Evolutionary conservation across 2,888 invertebrate genomes (phyloP).

Genomic region (Pycnomerus fuliginosus): DNA sequence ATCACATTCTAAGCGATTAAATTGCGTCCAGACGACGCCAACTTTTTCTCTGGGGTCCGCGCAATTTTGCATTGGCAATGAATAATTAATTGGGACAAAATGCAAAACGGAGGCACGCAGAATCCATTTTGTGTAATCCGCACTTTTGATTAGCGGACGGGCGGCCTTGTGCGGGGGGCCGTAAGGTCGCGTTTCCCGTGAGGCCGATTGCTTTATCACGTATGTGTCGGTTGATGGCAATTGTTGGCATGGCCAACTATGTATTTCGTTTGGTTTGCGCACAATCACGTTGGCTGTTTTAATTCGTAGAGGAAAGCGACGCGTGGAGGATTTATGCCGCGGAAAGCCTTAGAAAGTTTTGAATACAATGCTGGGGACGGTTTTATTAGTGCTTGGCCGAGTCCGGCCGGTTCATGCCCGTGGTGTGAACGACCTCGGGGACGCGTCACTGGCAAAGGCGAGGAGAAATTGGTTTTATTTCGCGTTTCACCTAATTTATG

Average conservation of each 20-base stretch:
- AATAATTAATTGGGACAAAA: slow-evolving; percentile 31
- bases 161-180: slow-evolving; percentile 27
- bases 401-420: no score
- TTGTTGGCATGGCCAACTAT: slow-evolving; percentile 31
- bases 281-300: slow-evolving; percentile 24
- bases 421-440: slow-evolving; percentile 14
- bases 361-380: slow-evolving; percentile 7
- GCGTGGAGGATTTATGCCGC: slow-evolving; percentile 8
- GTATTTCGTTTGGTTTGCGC: slow-evolving; percentile 28
- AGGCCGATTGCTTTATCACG: slow-evolving; percentile 34
- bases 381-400: slow-evolving; percentile 8
- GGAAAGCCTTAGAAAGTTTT: slow-evolving; percentile 11
- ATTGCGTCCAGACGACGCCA: slow-evolving; percentile 34
- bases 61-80: slow-evolving; percentile 32
- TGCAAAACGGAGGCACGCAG: slow-evolving; percentile 35
- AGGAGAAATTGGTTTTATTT: no score
- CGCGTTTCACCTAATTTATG: no score
- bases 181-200: slow-evolving; percentile 39
- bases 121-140: slow-evolving; percentile 45
- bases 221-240: slow-evolving; percentile 21
- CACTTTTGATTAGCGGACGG: slow-evolving; percentile 42
- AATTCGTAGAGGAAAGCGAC: slow-evolving; percentile 14
- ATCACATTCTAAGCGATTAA: slow-evolving; percentile 29
- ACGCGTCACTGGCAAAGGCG: no score
- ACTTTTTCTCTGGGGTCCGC: slow-evolving; percentile 31